Evolutionary conservation across 2,113 vertebrate species (phyloP).

Genomic region (Daphoenositta chrysoptera): DNA sequence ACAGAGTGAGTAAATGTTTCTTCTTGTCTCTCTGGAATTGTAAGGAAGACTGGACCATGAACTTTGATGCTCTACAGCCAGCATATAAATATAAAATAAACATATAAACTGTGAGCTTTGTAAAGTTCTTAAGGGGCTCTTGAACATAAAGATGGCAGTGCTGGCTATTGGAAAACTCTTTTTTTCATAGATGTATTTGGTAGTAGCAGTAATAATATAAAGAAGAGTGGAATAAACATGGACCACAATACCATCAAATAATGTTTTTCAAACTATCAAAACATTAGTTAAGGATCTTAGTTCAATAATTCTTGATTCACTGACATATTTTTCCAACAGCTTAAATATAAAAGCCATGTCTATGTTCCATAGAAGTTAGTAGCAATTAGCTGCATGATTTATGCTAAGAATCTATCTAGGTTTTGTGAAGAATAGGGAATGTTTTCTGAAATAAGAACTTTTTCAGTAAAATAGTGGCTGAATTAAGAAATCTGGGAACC

Average conservation of each 20-base stretch:
- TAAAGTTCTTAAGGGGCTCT: neutral
- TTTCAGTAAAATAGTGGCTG: neutral
- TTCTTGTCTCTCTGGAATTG: neutral
- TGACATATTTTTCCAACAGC: neutral
- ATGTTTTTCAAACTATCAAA: neutral
- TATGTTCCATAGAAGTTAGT: neutral
- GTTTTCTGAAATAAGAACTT: neutral
- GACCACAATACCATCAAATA: neutral
- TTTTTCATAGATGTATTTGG: neutral
- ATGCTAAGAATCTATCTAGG: neutral
- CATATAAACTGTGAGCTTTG: neutral
- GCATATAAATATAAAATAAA: neutral
- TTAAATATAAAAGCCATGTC: neutral
- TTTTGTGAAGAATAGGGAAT: neutral
- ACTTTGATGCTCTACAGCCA: neutral
- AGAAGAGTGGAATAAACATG: neutral
- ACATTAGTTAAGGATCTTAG: neutral
- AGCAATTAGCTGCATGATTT: neutral
- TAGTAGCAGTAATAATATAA: neutral
- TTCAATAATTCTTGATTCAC: neutral
- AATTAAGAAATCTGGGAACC: neutral
- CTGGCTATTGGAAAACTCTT: neutral
- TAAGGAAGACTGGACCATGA: neutral
- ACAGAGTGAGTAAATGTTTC: neutral
- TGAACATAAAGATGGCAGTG: neutral